Evolutionary conservation across 1,140 invertebrate species (phyloP).

Genomic region (Trichonephila clavata): DNA sequence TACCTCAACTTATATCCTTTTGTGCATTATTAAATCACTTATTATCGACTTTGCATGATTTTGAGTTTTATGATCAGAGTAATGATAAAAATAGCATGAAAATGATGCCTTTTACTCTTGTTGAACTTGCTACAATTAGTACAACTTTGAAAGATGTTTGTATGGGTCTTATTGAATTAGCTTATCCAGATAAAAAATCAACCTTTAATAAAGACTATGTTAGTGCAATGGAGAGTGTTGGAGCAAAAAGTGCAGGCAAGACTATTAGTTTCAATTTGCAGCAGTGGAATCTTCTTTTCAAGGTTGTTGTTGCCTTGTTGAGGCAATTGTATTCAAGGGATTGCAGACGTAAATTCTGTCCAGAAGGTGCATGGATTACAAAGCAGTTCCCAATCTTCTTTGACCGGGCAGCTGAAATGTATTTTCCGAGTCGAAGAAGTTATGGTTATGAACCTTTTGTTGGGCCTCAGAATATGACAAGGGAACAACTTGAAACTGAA

Average conservation of each 20-base stretch:
- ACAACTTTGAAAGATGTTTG: constrained; percentile 86
- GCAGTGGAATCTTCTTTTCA: constrained; percentile 79
- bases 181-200: constrained; percentile 90
- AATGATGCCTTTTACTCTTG: constrained; percentile 83
- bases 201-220: constrained; percentile 81
- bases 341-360: constrained; percentile 88
- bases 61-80: constrained; percentile 86
- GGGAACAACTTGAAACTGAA: constrained; percentile 85
- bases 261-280: constrained; percentile 57
- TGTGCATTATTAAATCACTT: constrained; percentile 91
- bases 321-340: constrained; percentile 92
- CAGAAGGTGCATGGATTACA: constrained; percentile 89
- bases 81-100: constrained; percentile 66
- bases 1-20: constrained; percentile 91
- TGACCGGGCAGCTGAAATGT: constrained; percentile 84
- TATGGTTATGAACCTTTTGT: constrained; percentile 85
- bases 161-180: constrained; percentile 92
- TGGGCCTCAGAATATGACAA: constrained; percentile 84
- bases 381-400: constrained; percentile 86
- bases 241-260: constrained; percentile 15
- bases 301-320: constrained; percentile 87
- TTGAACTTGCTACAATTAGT: constrained; percentile 82
- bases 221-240: constrained; percentile 78
- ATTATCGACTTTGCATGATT: constrained; percentile 92
- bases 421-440: constrained; percentile 82